A percentile compares a stretch with the other conserved stretches of the same genome.
Conservation (phyloP, 2,113 vertebrate genomes). For the Pristiophorus japonicus region DNA sequence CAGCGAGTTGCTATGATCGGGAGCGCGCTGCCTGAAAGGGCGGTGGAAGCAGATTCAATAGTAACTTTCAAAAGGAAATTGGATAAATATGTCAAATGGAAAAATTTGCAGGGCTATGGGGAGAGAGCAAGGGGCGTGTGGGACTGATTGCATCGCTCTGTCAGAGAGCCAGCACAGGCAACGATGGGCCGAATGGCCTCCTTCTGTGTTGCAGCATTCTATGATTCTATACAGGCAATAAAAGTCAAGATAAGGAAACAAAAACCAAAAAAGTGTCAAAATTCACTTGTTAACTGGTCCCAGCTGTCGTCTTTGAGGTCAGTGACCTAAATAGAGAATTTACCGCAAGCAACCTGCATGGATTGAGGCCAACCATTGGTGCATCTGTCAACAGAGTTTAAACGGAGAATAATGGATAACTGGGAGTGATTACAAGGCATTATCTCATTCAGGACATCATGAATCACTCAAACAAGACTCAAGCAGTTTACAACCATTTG, state of each 20-base stretch:
- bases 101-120: not conserved
- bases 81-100: not conserved
- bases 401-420: constrained; percentile 16
- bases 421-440: constrained; percentile 5
- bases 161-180: not conserved
- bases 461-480: not conserved
- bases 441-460: not conserved
- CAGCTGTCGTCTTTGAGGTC: not conserved
- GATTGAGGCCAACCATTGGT: not conserved
- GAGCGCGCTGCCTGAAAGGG: not conserved
- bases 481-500: not conserved
- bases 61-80: not conserved
- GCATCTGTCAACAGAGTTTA: constrained; percentile 34
- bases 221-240: not conserved
- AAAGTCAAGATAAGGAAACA: not conserved
- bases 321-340: constrained; percentile 4
- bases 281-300: constrained; percentile 7
- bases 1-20: not conserved
- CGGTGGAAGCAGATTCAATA: not conserved
- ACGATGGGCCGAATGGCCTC: not conserved
- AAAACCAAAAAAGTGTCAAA: constrained; percentile 4
- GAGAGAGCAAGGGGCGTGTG: not conserved
- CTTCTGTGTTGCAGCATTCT: not conserved
- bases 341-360: not conserved
- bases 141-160: not conserved